Percentiles rank a stretch among this genome's conserved stretches.
Conservation (phyloP, 2,113 vertebrate species). For the Bubo blakistoni region DNA sequence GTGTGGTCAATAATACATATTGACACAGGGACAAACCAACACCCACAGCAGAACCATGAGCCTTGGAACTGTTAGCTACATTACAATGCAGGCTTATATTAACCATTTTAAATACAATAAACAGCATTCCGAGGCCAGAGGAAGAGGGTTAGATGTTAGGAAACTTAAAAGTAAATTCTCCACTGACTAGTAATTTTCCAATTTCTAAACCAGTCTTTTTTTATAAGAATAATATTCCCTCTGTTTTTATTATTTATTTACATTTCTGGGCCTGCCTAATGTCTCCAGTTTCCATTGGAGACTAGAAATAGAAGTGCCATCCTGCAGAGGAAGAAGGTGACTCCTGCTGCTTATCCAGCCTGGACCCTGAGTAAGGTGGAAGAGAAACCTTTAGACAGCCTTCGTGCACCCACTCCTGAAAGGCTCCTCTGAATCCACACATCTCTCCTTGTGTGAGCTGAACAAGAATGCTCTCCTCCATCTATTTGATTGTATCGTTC, state of each 20-base stretch:
- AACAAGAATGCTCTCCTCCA: neutral
- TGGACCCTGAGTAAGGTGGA: neutral
- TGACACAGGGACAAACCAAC: neutral
- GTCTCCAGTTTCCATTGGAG: neutral
- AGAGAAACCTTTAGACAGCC: neutral
- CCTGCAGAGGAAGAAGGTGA: neutral
- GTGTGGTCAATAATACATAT: neutral
- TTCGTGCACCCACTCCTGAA: neutral
- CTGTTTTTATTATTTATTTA: neutral
- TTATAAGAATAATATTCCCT: neutral
- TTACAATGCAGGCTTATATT: neutral
- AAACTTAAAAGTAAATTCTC: neutral
- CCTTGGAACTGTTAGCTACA: neutral
- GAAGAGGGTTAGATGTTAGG: neutral
- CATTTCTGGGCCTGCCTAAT: neutral
- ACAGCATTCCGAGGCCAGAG: neutral
- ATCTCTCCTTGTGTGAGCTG: neutral
- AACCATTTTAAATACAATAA: neutral
- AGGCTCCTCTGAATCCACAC: neutral
- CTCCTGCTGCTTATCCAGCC: neutral
- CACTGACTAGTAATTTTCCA: neutral
- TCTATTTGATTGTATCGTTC: neutral
- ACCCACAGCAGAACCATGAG: neutral
- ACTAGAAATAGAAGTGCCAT: neutral
- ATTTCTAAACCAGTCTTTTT: neutral